Percentiles rank a stretch among this genome's conserved stretches.
phyloP scores from a whole-genome alignment of 2,113 vertebrate species.

The Dromaius novaehollandiae region DNA sequence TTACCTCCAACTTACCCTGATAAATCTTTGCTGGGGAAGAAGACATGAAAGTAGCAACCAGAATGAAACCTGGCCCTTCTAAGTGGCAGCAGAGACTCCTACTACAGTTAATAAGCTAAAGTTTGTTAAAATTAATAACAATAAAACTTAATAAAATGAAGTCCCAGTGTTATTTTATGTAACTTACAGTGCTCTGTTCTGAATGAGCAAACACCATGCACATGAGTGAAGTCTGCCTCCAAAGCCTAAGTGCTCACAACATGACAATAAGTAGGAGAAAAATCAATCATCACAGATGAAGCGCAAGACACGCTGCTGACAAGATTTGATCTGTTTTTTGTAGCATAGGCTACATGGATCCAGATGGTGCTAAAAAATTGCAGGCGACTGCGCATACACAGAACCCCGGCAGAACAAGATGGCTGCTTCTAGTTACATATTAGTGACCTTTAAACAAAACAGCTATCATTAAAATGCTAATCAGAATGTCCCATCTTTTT shows the following conservation, averaged over 20 bases:
- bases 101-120: not conserved
- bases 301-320: slow-evolving; percentile 66
- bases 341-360: slow-evolving; percentile 63
- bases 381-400: slow-evolving; percentile 61
- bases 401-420: slow-evolving; percentile 52
- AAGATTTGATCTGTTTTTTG: slow-evolving; percentile 70
- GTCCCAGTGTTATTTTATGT: not conserved
- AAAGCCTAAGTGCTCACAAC: not conserved
- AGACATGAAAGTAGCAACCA: not conserved
- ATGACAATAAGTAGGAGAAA: slow-evolving; percentile 59
- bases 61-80: not conserved
- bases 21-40: not conserved
- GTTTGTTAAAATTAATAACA: not conserved
- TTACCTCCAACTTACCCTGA: not conserved
- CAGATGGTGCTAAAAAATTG: slow-evolving; percentile 55
- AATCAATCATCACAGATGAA: slow-evolving; percentile 56
- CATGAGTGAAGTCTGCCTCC: not conserved
- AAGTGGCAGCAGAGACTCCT: not conserved
- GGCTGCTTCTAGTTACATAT: not conserved
- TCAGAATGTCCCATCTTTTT: not conserved
- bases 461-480: not conserved
- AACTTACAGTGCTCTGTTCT: not conserved
- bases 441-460: not conserved
- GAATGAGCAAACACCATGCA: not conserved
- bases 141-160: not conserved